Evolutionary conservation across 2,113 vertebrate genomes (phyloP).

Genomic region (Bubo bubo): DNA sequence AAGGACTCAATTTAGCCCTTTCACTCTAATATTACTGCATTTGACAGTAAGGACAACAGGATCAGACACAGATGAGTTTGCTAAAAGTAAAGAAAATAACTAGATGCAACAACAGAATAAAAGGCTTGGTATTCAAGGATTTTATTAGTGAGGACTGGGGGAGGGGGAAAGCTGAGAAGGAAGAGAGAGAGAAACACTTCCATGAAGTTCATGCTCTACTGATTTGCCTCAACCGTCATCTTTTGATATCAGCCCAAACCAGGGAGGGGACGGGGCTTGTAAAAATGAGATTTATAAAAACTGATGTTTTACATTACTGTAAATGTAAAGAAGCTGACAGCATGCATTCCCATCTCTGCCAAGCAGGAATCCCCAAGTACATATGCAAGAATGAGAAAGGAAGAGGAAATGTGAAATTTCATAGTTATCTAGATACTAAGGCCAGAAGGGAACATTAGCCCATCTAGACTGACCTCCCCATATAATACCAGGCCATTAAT

Average conservation of each 20-base stretch:
- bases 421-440: not conserved
- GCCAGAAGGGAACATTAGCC: slow-evolving; percentile 40
- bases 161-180: slow-evolving; percentile 41
- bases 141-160: slow-evolving; percentile 37
- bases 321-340: slow-evolving; percentile 68
- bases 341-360: slow-evolving; percentile 46
- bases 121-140: not conserved
- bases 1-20: slow-evolving; percentile 17
- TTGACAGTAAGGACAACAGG: slow-evolving; percentile 24
- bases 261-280: not conserved
- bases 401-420: slow-evolving; percentile 59
- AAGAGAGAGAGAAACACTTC: slow-evolving; percentile 61
- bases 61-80: slow-evolving; percentile 15
- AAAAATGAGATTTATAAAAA: slow-evolving; percentile 62
- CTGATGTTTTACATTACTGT: slow-evolving; percentile 66
- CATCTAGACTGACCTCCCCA: slow-evolving; percentile 37
- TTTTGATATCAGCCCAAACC: slow-evolving; percentile 24
- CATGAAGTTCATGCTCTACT: slow-evolving; percentile 67
- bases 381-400: slow-evolving; percentile 40
- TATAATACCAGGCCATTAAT: slow-evolving; percentile 41
- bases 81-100: slow-evolving; percentile 51
- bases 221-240: slow-evolving; percentile 11
- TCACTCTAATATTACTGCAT: not conserved
- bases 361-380: slow-evolving; percentile 65
- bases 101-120: slow-evolving; percentile 8